Conservation (phyloP, 2,797 vertebrate genomes). For the Lacerta agilis region DNA sequence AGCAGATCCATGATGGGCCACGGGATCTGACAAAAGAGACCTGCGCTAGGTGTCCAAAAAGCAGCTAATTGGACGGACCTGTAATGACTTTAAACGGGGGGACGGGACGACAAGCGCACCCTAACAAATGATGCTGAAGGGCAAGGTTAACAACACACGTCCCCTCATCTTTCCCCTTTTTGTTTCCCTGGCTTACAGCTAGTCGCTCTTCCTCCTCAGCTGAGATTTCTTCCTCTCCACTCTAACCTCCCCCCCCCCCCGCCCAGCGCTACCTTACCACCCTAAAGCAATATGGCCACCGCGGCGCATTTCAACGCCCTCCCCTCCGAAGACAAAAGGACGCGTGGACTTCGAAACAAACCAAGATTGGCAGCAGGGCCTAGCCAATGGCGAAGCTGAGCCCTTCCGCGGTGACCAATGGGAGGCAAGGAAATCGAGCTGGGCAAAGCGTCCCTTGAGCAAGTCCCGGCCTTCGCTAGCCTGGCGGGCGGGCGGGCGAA, state of each 20-base stretch:
- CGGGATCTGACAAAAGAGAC: background rate
- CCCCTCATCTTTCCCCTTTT: too few species aligned
- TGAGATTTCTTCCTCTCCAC: background rate
- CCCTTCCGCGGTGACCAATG: background rate
- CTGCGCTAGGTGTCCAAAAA: too few species aligned
- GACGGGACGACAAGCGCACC: too few species aligned
- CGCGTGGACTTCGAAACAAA: accelerated
- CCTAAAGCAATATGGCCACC: slow-evolving; percentile 45
- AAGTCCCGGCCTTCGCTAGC: background rate
- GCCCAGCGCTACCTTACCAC: background rate
- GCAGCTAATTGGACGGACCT: too few species aligned
- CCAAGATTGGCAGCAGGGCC: slow-evolving; percentile 34
- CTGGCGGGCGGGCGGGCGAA: too few species aligned
- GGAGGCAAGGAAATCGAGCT: background rate
- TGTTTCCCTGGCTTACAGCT: too few species aligned
- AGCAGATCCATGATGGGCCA: too few species aligned
- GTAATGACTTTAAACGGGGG: too few species aligned
- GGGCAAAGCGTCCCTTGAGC: background rate
- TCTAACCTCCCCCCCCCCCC: background rate
- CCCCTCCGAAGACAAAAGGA: background rate
- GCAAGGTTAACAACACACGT: too few species aligned
- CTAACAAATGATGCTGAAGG: too few species aligned
- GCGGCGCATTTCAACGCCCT: background rate
- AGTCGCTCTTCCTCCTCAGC: background rate
- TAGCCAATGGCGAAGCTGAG: slow-evolving; percentile 39